phyloP scores from a whole-genome alignment of 2,797 vertebrate genomes.

The Eulemur mongoz region DNA sequence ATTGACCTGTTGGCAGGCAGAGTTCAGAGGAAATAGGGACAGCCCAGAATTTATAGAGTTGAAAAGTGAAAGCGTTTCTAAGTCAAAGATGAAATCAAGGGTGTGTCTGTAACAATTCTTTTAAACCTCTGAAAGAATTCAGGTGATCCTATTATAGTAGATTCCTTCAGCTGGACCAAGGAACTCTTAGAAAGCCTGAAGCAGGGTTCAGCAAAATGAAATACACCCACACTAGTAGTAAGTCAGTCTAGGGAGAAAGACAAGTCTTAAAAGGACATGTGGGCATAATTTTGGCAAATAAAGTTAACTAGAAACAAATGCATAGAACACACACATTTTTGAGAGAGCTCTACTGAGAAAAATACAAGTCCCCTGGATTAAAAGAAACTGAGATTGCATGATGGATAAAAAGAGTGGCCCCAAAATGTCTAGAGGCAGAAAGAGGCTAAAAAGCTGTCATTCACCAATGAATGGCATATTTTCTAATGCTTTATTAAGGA shows the following conservation, averaged over 20 bases:
- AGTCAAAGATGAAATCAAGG: background rate
- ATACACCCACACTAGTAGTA: background rate
- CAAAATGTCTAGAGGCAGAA: background rate
- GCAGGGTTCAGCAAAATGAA: background rate
- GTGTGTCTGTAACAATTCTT: background rate
- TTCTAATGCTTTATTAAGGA: background rate
- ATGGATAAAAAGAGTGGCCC: background rate
- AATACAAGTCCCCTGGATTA: background rate
- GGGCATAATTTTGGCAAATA: background rate
- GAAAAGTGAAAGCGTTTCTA: background rate
- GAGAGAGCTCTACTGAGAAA: background rate
- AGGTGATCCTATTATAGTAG: background rate
- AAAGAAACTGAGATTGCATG: background rate
- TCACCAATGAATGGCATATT: background rate
- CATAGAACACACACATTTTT: background rate
- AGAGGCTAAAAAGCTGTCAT: background rate
- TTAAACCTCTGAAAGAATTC: background rate
- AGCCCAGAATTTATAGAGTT: background rate
- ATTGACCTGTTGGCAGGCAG: background rate
- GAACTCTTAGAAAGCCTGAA: background rate
- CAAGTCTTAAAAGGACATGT: background rate
- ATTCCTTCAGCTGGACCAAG: background rate
- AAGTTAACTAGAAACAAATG: background rate
- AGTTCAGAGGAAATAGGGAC: background rate
- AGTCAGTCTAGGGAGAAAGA: background rate